Conservation (phyloP, 64 coral and sea anemone species). For the Montipora cactus region DNA sequence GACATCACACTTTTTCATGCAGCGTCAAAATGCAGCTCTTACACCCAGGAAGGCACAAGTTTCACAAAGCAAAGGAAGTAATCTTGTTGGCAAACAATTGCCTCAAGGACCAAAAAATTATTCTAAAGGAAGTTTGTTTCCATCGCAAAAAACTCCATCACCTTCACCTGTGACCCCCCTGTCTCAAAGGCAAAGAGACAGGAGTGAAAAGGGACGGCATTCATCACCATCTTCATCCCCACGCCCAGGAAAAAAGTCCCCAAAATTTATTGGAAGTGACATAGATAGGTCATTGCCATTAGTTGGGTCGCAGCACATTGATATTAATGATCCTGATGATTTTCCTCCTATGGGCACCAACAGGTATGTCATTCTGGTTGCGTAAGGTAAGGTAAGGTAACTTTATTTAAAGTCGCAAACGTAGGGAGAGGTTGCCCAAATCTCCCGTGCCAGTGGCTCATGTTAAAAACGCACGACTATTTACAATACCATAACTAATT, state of each 20-base stretch:
- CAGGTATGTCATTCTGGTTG: background rate
- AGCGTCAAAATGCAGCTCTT: conserved; percentile 61
- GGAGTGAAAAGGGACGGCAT: background rate
- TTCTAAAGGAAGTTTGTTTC: conserved; percentile 45
- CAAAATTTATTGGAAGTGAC: conserved; percentile 59
- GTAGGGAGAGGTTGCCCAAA: too few species aligned
- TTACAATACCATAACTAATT: too few species aligned
- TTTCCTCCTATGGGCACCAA: conserved; percentile 77
- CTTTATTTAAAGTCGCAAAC: too few species aligned
- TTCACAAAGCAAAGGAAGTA: conserved; percentile 2
- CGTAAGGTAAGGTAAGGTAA: too few species aligned
- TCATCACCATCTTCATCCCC: conserved; percentile 72
- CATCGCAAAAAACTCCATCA: conserved; percentile 56
- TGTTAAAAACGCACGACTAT: too few species aligned
- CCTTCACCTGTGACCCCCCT: conserved; percentile 13
- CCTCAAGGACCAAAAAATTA: background rate
- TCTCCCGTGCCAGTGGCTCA: too few species aligned
- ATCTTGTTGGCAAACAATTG: background rate
- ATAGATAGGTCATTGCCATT: conserved; percentile 50
- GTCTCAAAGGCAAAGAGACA: conserved; percentile 58
- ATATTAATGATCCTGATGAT: conserved; percentile 86
- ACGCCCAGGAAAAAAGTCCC: conserved; percentile 63
- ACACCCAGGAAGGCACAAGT: conserved; percentile 79
- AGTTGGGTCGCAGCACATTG: conserved; percentile 37
- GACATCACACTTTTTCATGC: conserved; percentile 76